phyloP scores from a whole-genome alignment of 2,888 invertebrate species.

The Eremobia ochroleuca region DNA sequence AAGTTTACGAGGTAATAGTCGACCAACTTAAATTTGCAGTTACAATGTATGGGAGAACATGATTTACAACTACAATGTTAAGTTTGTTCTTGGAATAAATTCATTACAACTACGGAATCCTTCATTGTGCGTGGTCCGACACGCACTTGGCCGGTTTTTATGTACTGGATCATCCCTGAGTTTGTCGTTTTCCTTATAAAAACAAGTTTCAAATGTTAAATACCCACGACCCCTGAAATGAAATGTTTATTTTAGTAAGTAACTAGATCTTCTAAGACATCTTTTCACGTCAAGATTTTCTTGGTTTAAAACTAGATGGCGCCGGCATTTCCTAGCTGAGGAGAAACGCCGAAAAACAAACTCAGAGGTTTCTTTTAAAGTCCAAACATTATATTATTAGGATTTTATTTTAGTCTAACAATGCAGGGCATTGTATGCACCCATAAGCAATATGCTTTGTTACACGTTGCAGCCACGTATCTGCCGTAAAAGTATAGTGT shows the following conservation, averaged over 20 bases:
- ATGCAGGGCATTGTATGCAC: not conserved
- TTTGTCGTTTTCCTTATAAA: not conserved
- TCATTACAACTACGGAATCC: too few species aligned
- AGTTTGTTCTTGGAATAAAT: too few species aligned
- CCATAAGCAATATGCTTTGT: too few species aligned
- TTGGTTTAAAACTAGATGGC: not conserved
- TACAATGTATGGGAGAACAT: too few species aligned
- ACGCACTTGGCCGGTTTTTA: too few species aligned
- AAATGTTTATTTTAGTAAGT: too few species aligned
- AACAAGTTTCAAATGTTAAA: not conserved
- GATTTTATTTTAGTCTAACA: not conserved
- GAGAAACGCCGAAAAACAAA: not conserved
- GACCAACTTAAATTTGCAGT: too few species aligned
- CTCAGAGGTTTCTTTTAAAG: not conserved
- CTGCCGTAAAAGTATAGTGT: too few species aligned
- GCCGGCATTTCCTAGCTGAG: not conserved
- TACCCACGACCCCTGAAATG: not conserved
- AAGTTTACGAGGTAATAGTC: too few species aligned
- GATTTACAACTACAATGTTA: too few species aligned
- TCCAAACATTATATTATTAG: not conserved
- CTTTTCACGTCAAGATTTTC: not conserved
- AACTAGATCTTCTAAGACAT: not conserved
- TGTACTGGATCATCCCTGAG: not conserved
- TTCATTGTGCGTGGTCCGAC: too few species aligned
- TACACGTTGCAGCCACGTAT: not conserved